These are phyloP conservation scores for Ceyx margarethae DNA, from an alignment of 2,113 vertebrate species.

Conservation along the genomic window DNA sequence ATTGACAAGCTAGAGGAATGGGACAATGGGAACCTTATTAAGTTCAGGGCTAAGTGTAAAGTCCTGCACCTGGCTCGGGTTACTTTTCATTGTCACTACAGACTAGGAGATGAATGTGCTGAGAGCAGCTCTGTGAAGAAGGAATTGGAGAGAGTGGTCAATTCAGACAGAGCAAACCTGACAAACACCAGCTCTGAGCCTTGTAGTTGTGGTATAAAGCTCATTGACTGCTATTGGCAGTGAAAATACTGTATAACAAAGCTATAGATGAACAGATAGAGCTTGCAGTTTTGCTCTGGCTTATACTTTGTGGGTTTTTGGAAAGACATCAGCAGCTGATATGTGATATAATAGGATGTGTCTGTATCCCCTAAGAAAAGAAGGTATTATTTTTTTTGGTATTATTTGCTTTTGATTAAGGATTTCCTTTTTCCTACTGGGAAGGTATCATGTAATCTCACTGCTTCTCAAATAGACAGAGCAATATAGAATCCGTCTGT, in stretches of 20 bases:
- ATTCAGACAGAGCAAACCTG: background rate
- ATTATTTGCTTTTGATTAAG: background rate
- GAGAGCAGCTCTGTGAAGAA: background rate
- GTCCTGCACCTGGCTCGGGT: background rate
- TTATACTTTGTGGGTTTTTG: background rate
- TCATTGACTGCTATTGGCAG: background rate
- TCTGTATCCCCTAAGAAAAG: background rate
- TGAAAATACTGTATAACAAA: background rate
- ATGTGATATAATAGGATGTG: background rate
- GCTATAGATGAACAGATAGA: background rate
- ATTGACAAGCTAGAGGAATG: background rate
- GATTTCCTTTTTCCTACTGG: background rate
- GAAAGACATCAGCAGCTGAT: background rate
- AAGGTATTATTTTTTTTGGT: background rate
- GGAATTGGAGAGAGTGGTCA: background rate
- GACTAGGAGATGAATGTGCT: fast-evolving
- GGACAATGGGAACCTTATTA: background rate
- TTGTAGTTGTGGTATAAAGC: background rate
- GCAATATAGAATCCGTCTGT: background rate
- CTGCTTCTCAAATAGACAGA: background rate
- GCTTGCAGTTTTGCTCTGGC: background rate
- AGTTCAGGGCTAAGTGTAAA: background rate
- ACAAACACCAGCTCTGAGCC: background rate
- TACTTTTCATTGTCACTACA: background rate
- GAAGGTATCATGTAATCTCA: background rate